phyloP scores from a whole-genome alignment of 1,140 invertebrate genomes.

The Panagrolaimus sp. region DNA sequence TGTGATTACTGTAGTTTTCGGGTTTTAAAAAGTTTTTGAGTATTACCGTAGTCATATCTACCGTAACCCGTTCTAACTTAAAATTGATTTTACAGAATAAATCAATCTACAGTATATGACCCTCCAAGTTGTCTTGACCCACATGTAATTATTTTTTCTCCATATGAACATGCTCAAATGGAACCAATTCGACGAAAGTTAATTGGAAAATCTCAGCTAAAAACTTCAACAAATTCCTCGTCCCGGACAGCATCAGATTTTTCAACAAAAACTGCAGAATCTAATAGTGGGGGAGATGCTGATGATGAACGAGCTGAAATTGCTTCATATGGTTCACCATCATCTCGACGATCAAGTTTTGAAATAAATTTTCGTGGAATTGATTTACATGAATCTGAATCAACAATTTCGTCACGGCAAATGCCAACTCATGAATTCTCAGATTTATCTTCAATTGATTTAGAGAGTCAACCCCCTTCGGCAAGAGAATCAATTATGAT shows the following conservation, averaged over 20 bases:
- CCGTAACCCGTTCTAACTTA: not conserved
- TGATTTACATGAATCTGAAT: not conserved
- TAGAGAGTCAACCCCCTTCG: not conserved
- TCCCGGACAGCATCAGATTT: not conserved
- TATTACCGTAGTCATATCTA: not conserved
- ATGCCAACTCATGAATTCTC: slow-evolving; percentile 1
- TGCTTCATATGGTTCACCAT: not conserved
- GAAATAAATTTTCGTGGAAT: not conserved
- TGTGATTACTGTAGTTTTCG: not conserved
- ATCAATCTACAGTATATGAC: not conserved
- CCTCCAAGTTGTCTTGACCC: not conserved
- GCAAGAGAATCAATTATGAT: not conserved
- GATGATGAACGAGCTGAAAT: not conserved
- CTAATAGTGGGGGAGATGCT: not conserved
- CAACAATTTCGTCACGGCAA: not conserved
- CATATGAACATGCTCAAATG: not conserved
- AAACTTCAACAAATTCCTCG: not conserved
- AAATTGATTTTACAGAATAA: not conserved
- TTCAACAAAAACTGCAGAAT: not conserved
- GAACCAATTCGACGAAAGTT: slow-evolving; percentile 11
- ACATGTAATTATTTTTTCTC: not conserved
- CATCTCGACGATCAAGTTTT: not conserved
- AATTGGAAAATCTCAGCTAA: not conserved
- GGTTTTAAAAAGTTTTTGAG: no score
- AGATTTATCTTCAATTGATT: slow-evolving; percentile 6